These are phyloP conservation scores for Zhuqinia jingwanae DNA, from an alignment of 2,888 invertebrate species.

Conservation along the genomic window DNA sequence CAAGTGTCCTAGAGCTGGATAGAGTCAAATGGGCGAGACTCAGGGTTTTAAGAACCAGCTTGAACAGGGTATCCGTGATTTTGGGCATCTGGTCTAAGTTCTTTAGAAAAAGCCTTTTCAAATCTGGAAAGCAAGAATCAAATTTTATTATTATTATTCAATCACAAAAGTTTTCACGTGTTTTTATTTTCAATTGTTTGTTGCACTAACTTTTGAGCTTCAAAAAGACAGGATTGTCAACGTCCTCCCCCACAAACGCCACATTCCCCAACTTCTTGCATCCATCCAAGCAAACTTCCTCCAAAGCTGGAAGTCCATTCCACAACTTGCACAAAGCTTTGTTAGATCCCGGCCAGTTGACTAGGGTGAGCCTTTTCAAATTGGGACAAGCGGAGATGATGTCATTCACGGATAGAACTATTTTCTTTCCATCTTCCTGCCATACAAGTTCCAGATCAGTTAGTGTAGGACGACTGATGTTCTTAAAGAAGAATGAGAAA, in stretches of 20 bases:
- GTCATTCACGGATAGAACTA: too few species aligned
- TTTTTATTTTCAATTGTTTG: background rate
- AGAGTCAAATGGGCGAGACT: background rate
- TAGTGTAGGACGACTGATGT: background rate
- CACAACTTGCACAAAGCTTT: background rate
- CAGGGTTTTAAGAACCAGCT: background rate
- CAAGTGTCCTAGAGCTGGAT: background rate
- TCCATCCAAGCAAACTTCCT: background rate
- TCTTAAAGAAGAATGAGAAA: background rate
- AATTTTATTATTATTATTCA: background rate
- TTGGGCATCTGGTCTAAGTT: background rate
- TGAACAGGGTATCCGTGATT: background rate
- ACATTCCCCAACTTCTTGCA: background rate
- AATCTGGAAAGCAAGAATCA: background rate
- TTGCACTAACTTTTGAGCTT: background rate
- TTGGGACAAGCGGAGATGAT: background rate
- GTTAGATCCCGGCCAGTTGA: background rate
- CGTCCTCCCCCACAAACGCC: background rate
- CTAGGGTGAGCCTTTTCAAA: background rate
- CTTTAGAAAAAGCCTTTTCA: background rate
- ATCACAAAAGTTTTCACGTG: background rate
- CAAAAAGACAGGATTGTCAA: background rate
- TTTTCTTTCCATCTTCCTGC: too few species aligned
- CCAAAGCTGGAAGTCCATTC: background rate
- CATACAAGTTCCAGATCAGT: background rate